These are phyloP conservation scores for Discoglossus pictus DNA, from an alignment of 2,797 vertebrate genomes.

Conservation along the genomic window DNA sequence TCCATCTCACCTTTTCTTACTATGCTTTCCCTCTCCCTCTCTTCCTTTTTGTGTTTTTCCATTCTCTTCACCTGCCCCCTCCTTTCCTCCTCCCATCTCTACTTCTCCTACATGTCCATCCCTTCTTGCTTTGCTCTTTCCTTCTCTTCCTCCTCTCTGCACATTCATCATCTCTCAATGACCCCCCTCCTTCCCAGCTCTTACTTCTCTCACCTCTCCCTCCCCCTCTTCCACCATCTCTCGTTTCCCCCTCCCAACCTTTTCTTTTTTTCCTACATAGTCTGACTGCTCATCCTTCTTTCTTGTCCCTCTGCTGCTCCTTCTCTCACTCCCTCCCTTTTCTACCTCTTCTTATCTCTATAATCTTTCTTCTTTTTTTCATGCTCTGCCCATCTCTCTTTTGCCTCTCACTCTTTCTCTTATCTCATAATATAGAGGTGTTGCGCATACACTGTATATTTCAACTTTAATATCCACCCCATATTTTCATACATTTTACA, in stretches of 20 bases:
- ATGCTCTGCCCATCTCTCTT: not conserved
- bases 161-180: conserved; percentile 42
- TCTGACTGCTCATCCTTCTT: conserved; percentile 27
- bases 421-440: too few species aligned
- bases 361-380: conserved; percentile 11
- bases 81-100: conserved; percentile 14
- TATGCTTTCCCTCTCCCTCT: conserved; percentile 18
- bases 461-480: too few species aligned
- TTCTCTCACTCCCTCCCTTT: conserved; percentile 1
- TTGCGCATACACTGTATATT: too few species aligned
- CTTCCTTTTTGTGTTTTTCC: conserved; percentile 27
- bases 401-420: not conserved
- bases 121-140: conserved; percentile 23
- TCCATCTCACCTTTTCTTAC: conserved; percentile 26
- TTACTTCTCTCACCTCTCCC: conserved; percentile 24
- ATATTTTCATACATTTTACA: too few species aligned
- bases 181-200: conserved; percentile 8
- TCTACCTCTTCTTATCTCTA: not conserved
- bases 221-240: conserved; percentile 22
- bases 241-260: conserved; percentile 8
- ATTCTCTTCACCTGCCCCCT: conserved; percentile 13
- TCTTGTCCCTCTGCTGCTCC: conserved; percentile 3
- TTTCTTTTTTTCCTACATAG: conserved; percentile 46
- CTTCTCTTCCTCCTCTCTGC: conserved; percentile 27
- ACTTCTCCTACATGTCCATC: too few species aligned